Evolutionary conservation across 2,797 vertebrate genomes (phyloP), one percentile per base, ranked within the genome.

Genomic region (Petrocephalus sullivani): DNA sequence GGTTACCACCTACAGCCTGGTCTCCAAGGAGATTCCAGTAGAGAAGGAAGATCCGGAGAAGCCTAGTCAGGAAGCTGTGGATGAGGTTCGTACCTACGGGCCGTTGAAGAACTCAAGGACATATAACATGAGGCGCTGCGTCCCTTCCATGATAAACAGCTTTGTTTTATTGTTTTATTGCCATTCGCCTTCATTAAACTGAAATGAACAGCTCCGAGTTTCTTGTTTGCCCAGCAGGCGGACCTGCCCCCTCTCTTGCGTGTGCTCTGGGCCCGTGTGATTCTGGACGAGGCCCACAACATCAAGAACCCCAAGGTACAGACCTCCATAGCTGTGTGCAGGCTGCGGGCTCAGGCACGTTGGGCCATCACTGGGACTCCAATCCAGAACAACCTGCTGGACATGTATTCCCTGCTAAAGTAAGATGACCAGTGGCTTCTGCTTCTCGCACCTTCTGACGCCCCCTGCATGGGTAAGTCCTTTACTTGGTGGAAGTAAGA

Each of bases 341-440:
- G 95, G 90, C 94, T 99, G 84, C 95, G 94, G 88, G 97, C 97
- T 1, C 87, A 1, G 0, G 95, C 97, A n/a, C 97, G 97, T 7
- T 99, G 98, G 98, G 98, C 97, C 0, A 97, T 99, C 88, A 99
- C 98, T 0, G 98, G 98, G 0, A 99, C 98, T 0, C 98, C 98
- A 0, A 97, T 99, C 93, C 98, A 99, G 93, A 99, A 99, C 95
- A 99, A 99, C 93, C 93, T 99, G 89, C 90, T 99, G 94, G 98
- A 99, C 93, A 96, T 99, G 96, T 99, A 98, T 92, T 97, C 98
- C 0, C 95, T 99, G 90, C 95, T 99, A 33, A 98, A 97, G 98
- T 99, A 95, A 94, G 96, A 89, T 75, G 23, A 78, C 6, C 16
- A 4, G 2, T 23, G n/a, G 53, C 53, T 21, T 23, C 41, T 60